phyloP scores from a whole-genome alignment of 2,113 vertebrate genomes.

The Etheostoma cragini region DNA sequence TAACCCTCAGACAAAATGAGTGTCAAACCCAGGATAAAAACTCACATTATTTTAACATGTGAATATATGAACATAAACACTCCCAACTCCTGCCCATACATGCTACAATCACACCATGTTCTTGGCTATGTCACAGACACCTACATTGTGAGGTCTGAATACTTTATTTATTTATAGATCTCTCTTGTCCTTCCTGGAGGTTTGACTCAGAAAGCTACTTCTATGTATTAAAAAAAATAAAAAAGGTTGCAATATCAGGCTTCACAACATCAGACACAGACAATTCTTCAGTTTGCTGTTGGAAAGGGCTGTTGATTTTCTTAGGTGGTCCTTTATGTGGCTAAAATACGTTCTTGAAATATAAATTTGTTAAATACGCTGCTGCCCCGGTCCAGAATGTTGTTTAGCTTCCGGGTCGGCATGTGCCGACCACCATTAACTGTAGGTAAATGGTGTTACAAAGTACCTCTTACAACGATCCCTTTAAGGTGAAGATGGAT shows the following conservation, averaged over 20 bases:
- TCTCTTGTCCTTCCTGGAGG: constrained; percentile 29
- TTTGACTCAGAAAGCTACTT: constrained; percentile 39
- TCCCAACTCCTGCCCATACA: constrained; percentile 1
- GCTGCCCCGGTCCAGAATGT: too few relatives aligned
- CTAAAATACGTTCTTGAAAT: too few relatives aligned
- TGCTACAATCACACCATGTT: constrained; percentile 33
- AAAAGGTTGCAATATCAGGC: neutral
- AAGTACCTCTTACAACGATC: too few relatives aligned
- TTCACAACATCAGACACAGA: neutral
- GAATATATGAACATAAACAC: constrained; percentile 15
- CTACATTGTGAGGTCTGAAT: constrained; percentile 50
- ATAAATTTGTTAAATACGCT: too few relatives aligned
- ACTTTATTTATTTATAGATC: constrained; percentile 43
- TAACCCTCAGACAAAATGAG: neutral
- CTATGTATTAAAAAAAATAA: constrained; percentile 1
- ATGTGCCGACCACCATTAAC: too few relatives aligned
- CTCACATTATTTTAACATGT: neutral
- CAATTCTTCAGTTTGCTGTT: too few relatives aligned
- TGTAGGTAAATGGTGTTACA: too few relatives aligned
- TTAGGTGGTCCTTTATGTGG: too few relatives aligned
- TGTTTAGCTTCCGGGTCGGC: too few relatives aligned
- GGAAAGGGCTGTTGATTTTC: too few relatives aligned
- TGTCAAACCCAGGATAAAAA: neutral
- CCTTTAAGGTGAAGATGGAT: neutral
- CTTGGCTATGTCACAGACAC: constrained; percentile 22